Evolutionary conservation across 2,888 invertebrate species (phyloP), one percentile per base, ranked within the genome.

Genomic region (Acrocyrtus sp.): DNA sequence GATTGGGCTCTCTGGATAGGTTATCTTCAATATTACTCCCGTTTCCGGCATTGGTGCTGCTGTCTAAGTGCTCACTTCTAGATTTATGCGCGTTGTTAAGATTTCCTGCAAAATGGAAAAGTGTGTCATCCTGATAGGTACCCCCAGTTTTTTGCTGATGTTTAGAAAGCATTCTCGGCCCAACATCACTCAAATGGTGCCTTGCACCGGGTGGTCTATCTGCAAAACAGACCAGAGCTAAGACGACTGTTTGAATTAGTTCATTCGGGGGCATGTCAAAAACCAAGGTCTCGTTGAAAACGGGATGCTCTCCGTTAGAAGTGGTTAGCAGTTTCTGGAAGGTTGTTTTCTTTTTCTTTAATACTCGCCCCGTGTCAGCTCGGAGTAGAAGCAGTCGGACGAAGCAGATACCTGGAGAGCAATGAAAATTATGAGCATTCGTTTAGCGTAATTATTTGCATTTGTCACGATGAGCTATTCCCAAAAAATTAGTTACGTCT

Each of bases 281-380:
- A 17, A 83, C 82, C 8, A 83, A 72, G 0, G 83, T 82, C 74
- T 83, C 83, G 61, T 83, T 82, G 70, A 82, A 83, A 6, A 81
- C 72, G 5, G 83, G 83, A 29, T 81, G 79, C 47, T 78, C 81
- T 15, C 76, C 79, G 51, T 80, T 75, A 8, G 81, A 65, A n/a
- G 77, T 75, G 3, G 58, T 61, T 2, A 69, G 43, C 8, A 76
- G 60, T 50, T 73, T 72, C 54, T 80, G 80, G 62, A 75, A 80
- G 1, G 82, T 77, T 5, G 83, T 83, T 76, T 83, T 83, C 78
- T 83, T 83, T 75, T 82, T 82, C 66, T 82, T 82, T 34, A 83
- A 54, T 4, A 83, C 81, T 56, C 82, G 80, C 0, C 83, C 83
- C 8, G 81, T 81, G 53, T 81, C 82, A 29, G 82, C 81, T 43